Conservation (phyloP, 1,140 invertebrate species). For the Eupeodes corollae region DNA sequence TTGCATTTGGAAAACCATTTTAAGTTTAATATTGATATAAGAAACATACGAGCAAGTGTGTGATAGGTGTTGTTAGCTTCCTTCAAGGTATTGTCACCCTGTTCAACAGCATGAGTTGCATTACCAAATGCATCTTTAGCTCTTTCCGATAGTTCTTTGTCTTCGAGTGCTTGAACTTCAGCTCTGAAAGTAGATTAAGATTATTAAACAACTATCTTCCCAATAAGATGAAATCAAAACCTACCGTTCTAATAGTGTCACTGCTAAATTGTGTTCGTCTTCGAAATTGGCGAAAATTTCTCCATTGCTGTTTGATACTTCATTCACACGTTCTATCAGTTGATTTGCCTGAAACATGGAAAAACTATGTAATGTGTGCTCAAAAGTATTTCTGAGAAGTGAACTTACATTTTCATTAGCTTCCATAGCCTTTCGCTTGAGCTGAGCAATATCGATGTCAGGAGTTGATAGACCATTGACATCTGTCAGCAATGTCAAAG, state of each 20-base stretch:
- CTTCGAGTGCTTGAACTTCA: slow-evolving; percentile 33
- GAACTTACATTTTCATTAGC: slow-evolving; percentile 47
- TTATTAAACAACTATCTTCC: neutral
- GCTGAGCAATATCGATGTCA: slow-evolving; percentile 53
- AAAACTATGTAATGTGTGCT: neutral
- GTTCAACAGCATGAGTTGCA: slow-evolving; percentile 68
- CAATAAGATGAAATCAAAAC: slow-evolving; percentile 40
- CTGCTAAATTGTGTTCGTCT: slow-evolving; percentile 50
- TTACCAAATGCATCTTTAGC: slow-evolving; percentile 56
- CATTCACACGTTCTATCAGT: slow-evolving; percentile 21
- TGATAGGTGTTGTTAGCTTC: slow-evolving; percentile 78
- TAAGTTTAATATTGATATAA: neutral
- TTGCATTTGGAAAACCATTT: neutral
- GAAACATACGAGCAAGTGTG: slow-evolving; percentile 60
- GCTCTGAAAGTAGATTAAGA: slow-evolving; percentile 13
- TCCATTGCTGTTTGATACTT: slow-evolving; percentile 22
- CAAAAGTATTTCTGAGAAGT: neutral
- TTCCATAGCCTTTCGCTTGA: slow-evolving; percentile 53
- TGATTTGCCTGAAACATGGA: slow-evolving; percentile 13
- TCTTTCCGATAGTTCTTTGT: slow-evolving; percentile 44
- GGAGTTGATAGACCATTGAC: slow-evolving; percentile 65
- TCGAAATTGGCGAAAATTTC: slow-evolving; percentile 25
- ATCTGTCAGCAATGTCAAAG: slow-evolving; percentile 62
- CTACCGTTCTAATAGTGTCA: slow-evolving; percentile 52
- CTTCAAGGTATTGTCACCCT: slow-evolving; percentile 71